phyloP scores from a whole-genome alignment of 1,140 invertebrate species.

The Battus philenor region DNA sequence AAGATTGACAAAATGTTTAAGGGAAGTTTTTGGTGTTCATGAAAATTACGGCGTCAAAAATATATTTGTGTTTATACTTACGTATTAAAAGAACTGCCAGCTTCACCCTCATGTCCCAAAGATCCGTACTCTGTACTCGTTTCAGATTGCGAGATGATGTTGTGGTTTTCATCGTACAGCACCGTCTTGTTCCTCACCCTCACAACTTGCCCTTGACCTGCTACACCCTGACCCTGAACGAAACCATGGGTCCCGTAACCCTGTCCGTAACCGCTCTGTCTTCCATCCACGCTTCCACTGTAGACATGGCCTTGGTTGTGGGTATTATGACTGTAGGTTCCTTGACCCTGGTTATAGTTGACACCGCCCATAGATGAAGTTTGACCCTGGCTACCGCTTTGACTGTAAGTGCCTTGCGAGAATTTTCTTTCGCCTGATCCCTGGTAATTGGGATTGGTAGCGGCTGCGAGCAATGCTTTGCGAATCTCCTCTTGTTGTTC shows the following conservation, averaged over 20 bases:
- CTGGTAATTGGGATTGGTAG: slow-evolving; percentile 27
- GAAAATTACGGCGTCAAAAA: slow-evolving; percentile 5
- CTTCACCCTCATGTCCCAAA: slow-evolving; percentile 65
- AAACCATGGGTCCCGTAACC: background rate
- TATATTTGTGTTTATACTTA: slow-evolving; percentile 37
- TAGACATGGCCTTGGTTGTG: slow-evolving; percentile 16
- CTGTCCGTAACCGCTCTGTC: slow-evolving; percentile 18
- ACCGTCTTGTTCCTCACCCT: slow-evolving; percentile 47
- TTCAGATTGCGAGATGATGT: slow-evolving; percentile 53
- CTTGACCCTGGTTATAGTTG: slow-evolving; percentile 13
- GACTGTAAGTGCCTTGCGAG: slow-evolving; percentile 18
- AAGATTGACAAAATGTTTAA: no score
- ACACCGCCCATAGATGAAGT: no score
- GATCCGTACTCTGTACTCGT: slow-evolving; percentile 59
- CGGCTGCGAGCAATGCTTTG: slow-evolving; percentile 31
- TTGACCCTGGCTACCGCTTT: slow-evolving; percentile 19
- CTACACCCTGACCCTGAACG: slow-evolving; percentile 16
- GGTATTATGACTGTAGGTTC: background rate
- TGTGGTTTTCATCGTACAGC: slow-evolving; percentile 53
- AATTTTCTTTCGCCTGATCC: slow-evolving; percentile 16
- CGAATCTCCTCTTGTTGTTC: slow-evolving; percentile 52
- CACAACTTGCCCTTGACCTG: slow-evolving; percentile 28
- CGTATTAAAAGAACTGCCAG: slow-evolving; percentile 65
- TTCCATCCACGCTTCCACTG: slow-evolving; percentile 14
- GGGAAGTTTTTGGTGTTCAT: background rate